These are phyloP conservation scores for Muntiacus muntjak DNA, from an alignment of 2,113 vertebrate genomes.

Conservation along the genomic window DNA sequence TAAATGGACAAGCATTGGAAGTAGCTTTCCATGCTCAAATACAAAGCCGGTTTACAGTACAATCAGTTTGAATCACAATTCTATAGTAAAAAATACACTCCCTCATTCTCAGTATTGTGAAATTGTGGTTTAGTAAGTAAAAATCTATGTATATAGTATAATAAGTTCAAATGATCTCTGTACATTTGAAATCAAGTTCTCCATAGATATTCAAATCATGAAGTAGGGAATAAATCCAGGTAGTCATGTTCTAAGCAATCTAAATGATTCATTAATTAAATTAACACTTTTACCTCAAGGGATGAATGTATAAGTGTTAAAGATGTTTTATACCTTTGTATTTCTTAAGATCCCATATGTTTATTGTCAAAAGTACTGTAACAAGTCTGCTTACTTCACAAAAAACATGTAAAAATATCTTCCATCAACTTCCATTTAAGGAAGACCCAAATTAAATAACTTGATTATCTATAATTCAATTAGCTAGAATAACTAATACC, in stretches of 20 bases:
- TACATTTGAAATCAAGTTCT: background rate
- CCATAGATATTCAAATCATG: background rate
- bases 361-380: background rate
- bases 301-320: background rate
- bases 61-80: background rate
- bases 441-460: background rate
- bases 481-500: background rate
- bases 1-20: background rate
- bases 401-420: background rate
- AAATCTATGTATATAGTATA: background rate
- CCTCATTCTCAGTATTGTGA: background rate
- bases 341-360: background rate
- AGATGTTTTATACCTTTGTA: background rate
- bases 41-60: background rate
- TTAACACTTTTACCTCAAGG: background rate
- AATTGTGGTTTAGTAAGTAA: background rate
- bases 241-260: background rate
- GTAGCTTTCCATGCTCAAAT: background rate
- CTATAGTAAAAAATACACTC: background rate
- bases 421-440: background rate
- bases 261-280: conserved; percentile 11
- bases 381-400: background rate
- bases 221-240: background rate
- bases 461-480: conserved; percentile 13
- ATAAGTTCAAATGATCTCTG: background rate